Conservation (phyloP, 2,797 vertebrate genomes). For the Rhodeus uyekii region DNA sequence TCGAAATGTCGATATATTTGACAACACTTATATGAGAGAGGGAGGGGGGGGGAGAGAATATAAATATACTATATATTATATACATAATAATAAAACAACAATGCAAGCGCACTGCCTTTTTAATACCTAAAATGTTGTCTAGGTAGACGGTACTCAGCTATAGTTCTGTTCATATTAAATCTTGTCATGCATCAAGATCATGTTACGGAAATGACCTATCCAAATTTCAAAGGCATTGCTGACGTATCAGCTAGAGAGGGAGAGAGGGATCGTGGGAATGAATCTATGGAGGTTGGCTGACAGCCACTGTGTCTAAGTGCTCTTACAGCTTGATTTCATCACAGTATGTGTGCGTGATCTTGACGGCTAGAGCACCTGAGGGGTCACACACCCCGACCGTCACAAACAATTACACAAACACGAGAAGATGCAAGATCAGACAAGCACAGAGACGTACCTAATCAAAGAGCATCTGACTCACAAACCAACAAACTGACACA, state of each 20-base stretch:
- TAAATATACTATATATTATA: no score
- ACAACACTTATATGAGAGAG: no score
- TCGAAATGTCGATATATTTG: no score
- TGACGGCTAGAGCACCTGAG: conserved; percentile 29
- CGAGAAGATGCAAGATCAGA: conserved; percentile 11
- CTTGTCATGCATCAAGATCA: neutral
- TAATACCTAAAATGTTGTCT: neutral
- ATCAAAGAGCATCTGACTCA: conserved; percentile 17
- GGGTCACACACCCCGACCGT: neutral
- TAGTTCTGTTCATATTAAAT: neutral
- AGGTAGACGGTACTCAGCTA: no score
- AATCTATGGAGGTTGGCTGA: conserved; percentile 7
- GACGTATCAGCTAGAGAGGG: neutral
- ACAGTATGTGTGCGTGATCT: neutral
- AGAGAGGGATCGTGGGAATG: conserved; percentile 14
- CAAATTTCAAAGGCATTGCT: neutral
- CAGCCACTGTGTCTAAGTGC: neutral
- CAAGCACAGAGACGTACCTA: conserved; percentile 10
- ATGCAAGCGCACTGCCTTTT: neutral
- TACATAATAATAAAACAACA: neutral
- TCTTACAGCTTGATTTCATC: conserved; percentile 8
- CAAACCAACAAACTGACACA: neutral
- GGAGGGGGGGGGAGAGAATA: no score
- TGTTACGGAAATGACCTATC: neutral
- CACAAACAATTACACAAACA: conserved; percentile 21